A percentile compares a stretch with the other conserved stretches of the same genome.
Evolutionary conservation across 2,888 invertebrate species (phyloP).

Genomic region (Eucera pruinosa): DNA sequence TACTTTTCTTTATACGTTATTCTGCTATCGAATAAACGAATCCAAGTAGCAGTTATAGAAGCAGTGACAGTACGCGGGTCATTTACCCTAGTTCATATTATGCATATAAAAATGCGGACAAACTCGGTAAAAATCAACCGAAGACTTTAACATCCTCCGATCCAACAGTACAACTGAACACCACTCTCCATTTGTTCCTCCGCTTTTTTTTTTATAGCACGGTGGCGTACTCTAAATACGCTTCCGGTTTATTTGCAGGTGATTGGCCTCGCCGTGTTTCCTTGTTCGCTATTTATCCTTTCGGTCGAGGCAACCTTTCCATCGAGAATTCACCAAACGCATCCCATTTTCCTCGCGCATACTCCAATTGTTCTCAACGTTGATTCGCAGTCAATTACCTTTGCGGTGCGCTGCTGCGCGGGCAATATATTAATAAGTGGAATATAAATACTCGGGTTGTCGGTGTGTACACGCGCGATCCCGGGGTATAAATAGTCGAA

Average conservation of each 20-base stretch:
- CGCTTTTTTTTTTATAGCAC: too few relatives aligned
- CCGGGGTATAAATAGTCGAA: conserved; percentile 27
- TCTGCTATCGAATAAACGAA: too few relatives aligned
- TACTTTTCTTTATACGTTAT: too few relatives aligned
- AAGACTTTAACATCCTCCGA: too few relatives aligned
- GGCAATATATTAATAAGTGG: conserved; percentile 48
- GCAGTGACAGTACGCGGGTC: too few relatives aligned
- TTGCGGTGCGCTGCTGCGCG: conserved; percentile 3
- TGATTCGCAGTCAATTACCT: conserved; percentile 50
- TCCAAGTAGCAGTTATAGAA: too few relatives aligned
- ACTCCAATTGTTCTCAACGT: conserved; percentile 35
- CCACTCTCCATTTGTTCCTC: too few relatives aligned
- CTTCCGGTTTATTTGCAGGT: conserved; percentile 31
- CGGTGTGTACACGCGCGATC: conserved; percentile 3
- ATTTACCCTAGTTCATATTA: too few relatives aligned
- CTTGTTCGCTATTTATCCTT: conserved; percentile 17
- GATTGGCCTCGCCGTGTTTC: conserved; percentile 17
- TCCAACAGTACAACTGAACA: too few relatives aligned
- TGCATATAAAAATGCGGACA: too few relatives aligned
- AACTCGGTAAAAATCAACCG: too few relatives aligned
- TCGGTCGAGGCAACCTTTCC: conserved; percentile 15
- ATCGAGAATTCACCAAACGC: conserved; percentile 2
- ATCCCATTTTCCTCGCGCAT: background rate
- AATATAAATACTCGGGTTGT: conserved; percentile 32
- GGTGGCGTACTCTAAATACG: too few relatives aligned